phyloP scores from a whole-genome alignment of 2,797 vertebrate species.

The Thalassophryne amazonica region DNA sequence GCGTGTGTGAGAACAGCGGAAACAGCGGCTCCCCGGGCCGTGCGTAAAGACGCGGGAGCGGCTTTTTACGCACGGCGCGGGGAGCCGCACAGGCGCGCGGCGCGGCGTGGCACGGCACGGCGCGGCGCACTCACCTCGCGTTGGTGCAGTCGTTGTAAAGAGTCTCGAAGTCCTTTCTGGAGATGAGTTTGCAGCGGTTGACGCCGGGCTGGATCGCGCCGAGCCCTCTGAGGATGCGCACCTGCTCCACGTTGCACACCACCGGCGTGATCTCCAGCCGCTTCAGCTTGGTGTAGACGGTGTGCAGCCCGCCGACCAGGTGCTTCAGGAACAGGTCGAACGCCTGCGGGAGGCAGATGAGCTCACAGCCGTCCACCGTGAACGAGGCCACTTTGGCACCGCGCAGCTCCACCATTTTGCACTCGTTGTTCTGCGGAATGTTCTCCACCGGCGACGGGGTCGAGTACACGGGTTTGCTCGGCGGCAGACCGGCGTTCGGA shows the following conservation, averaged over 20 bases:
- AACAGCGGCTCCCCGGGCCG: no score
- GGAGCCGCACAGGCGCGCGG: no score
- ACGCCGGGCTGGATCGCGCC: slow-evolving; percentile 98
- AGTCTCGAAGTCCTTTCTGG: slow-evolving; percentile 98
- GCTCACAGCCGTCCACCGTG: slow-evolving; percentile 96
- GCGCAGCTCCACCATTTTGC: slow-evolving; percentile 97
- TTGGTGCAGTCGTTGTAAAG: slow-evolving; percentile 99
- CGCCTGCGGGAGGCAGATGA: slow-evolving; percentile 97
- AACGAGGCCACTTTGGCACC: slow-evolving; percentile 97
- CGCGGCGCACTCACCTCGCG: slow-evolving; percentile 85
- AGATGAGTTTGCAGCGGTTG: slow-evolving; percentile 98
- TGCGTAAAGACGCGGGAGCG: no score
- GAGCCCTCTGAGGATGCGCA: slow-evolving; percentile 95
- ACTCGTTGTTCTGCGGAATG: slow-evolving; percentile 99
- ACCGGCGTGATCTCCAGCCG: slow-evolving; percentile 97
- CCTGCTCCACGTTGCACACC: slow-evolving; percentile 98
- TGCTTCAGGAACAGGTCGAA: slow-evolving; percentile 99
- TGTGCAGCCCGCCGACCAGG: slow-evolving; percentile 97
- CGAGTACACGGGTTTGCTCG: slow-evolving; percentile 94
- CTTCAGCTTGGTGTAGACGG: slow-evolving; percentile 99
- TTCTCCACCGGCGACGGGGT: slow-evolving; percentile 98
- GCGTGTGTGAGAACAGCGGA: no score
- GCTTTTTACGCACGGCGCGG: slow-evolving; percentile 64
- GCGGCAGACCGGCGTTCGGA: slow-evolving; percentile 77
- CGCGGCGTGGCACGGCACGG: no score